Evolutionary conservation across 2,888 invertebrate species (phyloP).

Genomic region (Alcis repandata): DNA sequence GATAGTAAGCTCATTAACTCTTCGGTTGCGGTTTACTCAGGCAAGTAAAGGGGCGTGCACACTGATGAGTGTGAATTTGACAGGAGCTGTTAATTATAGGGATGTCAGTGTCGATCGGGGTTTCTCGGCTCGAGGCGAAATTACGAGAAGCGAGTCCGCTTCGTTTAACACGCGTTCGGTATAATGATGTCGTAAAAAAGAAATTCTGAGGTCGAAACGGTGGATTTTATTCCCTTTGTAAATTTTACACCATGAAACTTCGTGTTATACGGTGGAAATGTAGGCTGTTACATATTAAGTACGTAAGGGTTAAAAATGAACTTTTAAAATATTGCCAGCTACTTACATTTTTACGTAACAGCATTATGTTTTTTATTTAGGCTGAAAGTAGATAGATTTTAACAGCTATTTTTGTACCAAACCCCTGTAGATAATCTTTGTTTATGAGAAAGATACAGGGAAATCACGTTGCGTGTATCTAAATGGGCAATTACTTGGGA

Average conservation of each 20-base stretch:
- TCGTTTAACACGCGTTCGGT: conserved; percentile 69
- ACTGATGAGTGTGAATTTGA: conserved; percentile 76
- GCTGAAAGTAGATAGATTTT: neutral
- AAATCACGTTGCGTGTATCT: conserved; percentile 4
- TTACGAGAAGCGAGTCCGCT: conserved; percentile 65
- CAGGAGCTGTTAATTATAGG: conserved; percentile 80
- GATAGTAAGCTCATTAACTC: conserved; percentile 50
- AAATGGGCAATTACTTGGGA: conserved; percentile 4
- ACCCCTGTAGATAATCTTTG: neutral
- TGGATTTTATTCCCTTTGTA: conserved; percentile 51
- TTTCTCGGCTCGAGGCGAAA: conserved; percentile 65
- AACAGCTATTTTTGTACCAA: neutral
- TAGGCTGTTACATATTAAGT: conserved; percentile 11
- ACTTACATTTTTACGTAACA: neutral
- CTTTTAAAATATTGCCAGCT: neutral
- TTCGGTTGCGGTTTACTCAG: conserved; percentile 56
- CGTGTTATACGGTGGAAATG: conserved; percentile 17
- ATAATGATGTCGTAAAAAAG: conserved; percentile 68
- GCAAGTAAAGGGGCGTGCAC: conserved; percentile 57
- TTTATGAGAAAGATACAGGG: neutral
- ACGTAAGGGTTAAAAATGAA: neutral
- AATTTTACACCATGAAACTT: conserved; percentile 38
- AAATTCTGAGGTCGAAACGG: conserved; percentile 56
- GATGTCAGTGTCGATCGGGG: conserved; percentile 65
- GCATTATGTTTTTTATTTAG: neutral